Evolutionary conservation across 2,797 vertebrate species (phyloP).

Genomic region (Hoplostethus mediterraneus): DNA sequence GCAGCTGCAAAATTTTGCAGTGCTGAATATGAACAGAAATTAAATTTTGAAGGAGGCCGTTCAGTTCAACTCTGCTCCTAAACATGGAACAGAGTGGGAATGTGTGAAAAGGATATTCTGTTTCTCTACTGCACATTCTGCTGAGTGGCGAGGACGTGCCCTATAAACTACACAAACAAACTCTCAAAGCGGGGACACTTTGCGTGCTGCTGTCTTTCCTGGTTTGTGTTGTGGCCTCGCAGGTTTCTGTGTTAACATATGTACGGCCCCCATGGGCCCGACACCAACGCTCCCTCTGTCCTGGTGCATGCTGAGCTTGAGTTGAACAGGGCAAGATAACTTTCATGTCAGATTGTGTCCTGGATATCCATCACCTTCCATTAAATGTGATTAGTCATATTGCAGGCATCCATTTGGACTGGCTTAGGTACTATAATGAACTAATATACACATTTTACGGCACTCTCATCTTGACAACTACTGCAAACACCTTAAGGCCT

Average conservation of each 20-base stretch:
- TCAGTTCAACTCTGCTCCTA: conserved; percentile 35
- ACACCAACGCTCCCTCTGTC: conserved; percentile 17
- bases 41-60: conserved; percentile 41
- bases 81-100: conserved; percentile 52
- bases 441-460: conserved; percentile 44
- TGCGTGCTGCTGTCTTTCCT: conserved; percentile 18
- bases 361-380: conserved; percentile 46
- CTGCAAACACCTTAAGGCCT: conserved; percentile 63
- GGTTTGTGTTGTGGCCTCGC: conserved; percentile 29
- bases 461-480: conserved; percentile 63
- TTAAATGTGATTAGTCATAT: conserved; percentile 50
- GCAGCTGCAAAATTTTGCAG: conserved; percentile 67
- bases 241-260: conserved; percentile 62
- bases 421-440: conserved; percentile 59
- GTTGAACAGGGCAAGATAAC: conserved; percentile 33
- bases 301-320: conserved; percentile 5
- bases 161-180: conserved; percentile 49
- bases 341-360: conserved; percentile 51
- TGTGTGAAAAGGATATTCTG: conserved; percentile 17
- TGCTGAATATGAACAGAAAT: conserved; percentile 66
- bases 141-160: conserved; percentile 29
- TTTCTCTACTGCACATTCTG: conserved; percentile 35
- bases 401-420: conserved; percentile 39
- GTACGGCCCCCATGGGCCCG: conserved; percentile 25
- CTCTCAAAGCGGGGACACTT: conserved; percentile 26